Evolutionary conservation across 2,113 vertebrate genomes (phyloP).

Genomic region (Eubucco bourcierii): DNA sequence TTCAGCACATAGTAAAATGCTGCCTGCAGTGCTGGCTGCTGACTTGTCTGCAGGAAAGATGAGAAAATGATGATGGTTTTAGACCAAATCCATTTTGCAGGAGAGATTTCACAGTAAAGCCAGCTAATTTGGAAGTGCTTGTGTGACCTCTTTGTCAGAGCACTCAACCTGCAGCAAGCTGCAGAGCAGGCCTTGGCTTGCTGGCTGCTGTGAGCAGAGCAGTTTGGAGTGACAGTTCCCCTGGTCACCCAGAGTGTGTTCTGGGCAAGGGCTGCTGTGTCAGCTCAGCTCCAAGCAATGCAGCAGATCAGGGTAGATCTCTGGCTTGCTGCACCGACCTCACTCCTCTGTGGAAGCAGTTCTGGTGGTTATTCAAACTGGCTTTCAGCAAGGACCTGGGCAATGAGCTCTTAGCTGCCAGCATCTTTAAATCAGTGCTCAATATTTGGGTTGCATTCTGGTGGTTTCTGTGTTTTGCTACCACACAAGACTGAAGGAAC

Average conservation of each 20-base stretch:
- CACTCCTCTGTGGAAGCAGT: background rate
- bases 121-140: background rate
- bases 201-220: background rate
- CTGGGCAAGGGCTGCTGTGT: background rate
- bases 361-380: accelerated
- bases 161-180: accelerated
- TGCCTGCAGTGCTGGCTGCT: background rate
- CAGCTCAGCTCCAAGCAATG: background rate
- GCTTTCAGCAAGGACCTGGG: background rate
- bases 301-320: background rate
- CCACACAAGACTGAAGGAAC: background rate
- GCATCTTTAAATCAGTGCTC: background rate
- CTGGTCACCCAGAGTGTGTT: background rate
- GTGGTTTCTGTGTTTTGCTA: background rate
- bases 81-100: background rate
- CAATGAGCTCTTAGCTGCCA: no score
- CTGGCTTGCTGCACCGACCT: background rate
- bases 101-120: background rate
- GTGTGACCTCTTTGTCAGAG: background rate
- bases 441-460: background rate
- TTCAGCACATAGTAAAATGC: background rate
- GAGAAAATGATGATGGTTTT: background rate
- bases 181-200: background rate
- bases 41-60: background rate
- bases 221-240: background rate